Evolutionary conservation across 2,113 vertebrate species (phyloP).

Genomic region (Atherinomorus stipes): DNA sequence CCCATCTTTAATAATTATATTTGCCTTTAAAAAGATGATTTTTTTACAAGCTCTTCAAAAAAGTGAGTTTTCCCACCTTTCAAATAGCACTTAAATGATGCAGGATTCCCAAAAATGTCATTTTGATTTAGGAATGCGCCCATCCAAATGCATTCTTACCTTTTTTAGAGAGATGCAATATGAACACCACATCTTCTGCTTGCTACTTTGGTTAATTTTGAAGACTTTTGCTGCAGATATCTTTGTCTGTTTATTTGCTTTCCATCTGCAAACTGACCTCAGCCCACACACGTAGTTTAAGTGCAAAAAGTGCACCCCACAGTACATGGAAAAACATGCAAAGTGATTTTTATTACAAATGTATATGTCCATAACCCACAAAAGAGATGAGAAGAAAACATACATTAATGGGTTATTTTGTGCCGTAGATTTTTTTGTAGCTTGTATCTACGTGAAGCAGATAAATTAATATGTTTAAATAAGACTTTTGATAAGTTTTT

Average conservation of each 20-base stretch:
- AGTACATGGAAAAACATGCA: background rate
- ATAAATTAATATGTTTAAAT: background rate
- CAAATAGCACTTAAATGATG: background rate
- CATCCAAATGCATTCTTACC: too few relatives aligned
- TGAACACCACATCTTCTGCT: too few relatives aligned
- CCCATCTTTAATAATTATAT: constrained; percentile 12
- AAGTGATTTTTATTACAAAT: background rate
- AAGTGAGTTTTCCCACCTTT: background rate
- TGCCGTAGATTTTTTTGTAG: background rate
- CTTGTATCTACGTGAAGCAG: background rate
- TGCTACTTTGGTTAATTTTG: too few relatives aligned
- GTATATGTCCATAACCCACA: background rate
- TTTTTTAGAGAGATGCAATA: too few relatives aligned
- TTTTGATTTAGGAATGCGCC: background rate
- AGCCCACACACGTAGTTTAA: background rate
- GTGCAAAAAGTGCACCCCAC: background rate
- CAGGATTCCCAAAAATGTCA: background rate
- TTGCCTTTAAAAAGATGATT: background rate
- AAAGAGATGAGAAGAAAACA: background rate
- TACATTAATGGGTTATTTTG: background rate
- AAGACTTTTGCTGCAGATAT: too few relatives aligned
- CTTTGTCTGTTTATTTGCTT: background rate
- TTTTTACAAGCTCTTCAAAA: background rate
- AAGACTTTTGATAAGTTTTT: too few relatives aligned
- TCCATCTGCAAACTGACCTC: background rate